A percentile compares a stretch with the other conserved stretches of the same genome.
Evolutionary conservation across 2,797 vertebrate genomes (phyloP).

Genomic region (Aldrovandia affinis): DNA sequence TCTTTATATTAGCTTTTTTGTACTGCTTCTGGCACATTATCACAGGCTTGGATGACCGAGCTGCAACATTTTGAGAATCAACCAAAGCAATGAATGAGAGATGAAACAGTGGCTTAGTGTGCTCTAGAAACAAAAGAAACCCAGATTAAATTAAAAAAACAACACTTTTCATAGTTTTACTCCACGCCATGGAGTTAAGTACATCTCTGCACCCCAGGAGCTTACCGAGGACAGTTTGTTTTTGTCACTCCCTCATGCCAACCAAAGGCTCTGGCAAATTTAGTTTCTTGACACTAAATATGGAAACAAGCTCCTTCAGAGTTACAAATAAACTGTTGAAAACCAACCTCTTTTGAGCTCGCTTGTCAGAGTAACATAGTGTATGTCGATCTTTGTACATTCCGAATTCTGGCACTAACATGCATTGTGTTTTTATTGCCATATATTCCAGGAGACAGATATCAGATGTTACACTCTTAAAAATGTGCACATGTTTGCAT

Average conservation of each 20-base stretch:
- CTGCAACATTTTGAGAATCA: slow-evolving; percentile 41
- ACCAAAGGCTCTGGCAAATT: slow-evolving; percentile 18
- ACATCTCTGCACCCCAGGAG: neutral
- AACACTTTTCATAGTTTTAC: slow-evolving; percentile 1
- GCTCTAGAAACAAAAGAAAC: slow-evolving; percentile 31
- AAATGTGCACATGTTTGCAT: neutral
- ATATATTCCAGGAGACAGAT: neutral
- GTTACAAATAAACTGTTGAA: slow-evolving; percentile 37
- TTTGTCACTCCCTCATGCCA: slow-evolving; percentile 43
- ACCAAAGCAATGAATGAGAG: slow-evolving; percentile 45
- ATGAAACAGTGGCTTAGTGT: slow-evolving; percentile 37
- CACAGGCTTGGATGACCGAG: slow-evolving; percentile 21
- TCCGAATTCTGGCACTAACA: neutral
- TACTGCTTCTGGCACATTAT: slow-evolving; percentile 37
- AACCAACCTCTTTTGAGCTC: neutral
- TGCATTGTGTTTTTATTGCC: neutral
- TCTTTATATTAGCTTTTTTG: slow-evolving; percentile 32
- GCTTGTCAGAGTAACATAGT: neutral
- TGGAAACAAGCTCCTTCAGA: slow-evolving; percentile 49
- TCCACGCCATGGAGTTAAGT: slow-evolving; percentile 1
- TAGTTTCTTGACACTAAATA: slow-evolving; percentile 33
- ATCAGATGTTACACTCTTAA: neutral
- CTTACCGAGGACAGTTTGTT: slow-evolving; percentile 35
- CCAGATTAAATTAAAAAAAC: slow-evolving; percentile 3
- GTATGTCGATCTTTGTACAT: neutral